Conservation (phyloP, 2,888 invertebrate species). For the Leptinotarsa tumamoca region DNA sequence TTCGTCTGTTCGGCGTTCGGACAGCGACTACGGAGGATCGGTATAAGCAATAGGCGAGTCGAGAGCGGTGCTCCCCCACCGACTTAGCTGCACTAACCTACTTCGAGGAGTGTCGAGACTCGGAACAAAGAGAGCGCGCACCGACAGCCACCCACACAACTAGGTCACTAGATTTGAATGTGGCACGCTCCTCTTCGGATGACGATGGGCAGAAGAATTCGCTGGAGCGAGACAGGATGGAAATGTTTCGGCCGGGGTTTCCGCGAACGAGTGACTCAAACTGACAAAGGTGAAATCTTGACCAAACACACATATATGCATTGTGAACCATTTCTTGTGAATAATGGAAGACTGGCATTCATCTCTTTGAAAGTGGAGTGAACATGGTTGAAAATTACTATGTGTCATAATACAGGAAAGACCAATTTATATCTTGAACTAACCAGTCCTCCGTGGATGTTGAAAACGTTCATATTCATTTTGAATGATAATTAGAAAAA, state of each 20-base stretch:
- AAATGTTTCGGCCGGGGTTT: not conserved
- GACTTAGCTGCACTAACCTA: slow-evolving; percentile 64
- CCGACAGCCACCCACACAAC: slow-evolving; percentile 63
- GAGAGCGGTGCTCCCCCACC: slow-evolving; percentile 44
- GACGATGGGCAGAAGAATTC: not conserved
- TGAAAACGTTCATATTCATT: no score
- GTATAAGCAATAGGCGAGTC: slow-evolving; percentile 55
- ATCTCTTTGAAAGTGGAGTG: no score
- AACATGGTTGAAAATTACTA: no score
- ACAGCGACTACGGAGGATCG: slow-evolving; percentile 52
- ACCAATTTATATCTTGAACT: no score
- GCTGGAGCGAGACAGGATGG: not conserved
- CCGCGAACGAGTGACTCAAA: not conserved
- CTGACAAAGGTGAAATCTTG: not conserved
- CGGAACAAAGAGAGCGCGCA: slow-evolving; percentile 58
- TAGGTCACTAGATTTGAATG: slow-evolving; percentile 59
- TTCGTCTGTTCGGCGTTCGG: slow-evolving; percentile 42
- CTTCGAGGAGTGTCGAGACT: slow-evolving; percentile 58
- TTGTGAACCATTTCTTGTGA: no score
- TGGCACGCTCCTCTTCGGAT: slow-evolving; percentile 15
- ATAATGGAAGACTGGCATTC: no score
- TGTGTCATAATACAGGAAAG: no score
- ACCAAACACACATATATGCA: not conserved
- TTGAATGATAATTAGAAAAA: no score
- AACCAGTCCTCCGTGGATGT: no score